Conservation (phyloP, 1,140 invertebrate species). For the Chrysoperla carnea region DNA sequence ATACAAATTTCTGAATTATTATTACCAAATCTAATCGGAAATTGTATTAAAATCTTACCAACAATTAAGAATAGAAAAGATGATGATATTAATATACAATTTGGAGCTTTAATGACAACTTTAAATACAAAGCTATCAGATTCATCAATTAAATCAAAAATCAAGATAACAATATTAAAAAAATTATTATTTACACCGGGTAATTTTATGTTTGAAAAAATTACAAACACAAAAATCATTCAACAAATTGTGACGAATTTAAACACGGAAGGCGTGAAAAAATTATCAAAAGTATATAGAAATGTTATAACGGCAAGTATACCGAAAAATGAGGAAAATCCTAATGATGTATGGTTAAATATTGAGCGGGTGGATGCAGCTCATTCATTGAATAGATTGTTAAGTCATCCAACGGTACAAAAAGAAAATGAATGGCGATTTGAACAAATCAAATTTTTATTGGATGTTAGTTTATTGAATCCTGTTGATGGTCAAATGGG, state of each 20-base stretch:
- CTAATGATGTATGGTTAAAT: conserved; percentile 38
- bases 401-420: conserved; percentile 37
- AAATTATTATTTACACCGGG: conserved; percentile 44
- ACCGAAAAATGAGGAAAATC: conserved; percentile 22
- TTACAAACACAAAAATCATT: conserved; percentile 39
- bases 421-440: conserved; percentile 42
- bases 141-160: conserved; percentile 26
- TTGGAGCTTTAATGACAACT: conserved; percentile 30
- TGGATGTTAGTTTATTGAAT: conserved; percentile 42
- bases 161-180: conserved; percentile 34
- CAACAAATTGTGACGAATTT: conserved; percentile 39
- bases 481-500: conserved; percentile 27
- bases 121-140: conserved; percentile 28
- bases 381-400: conserved; percentile 42
- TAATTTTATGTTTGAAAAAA: conserved; percentile 50
- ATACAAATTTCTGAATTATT: conserved; percentile 13
- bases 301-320: conserved; percentile 33
- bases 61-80: conserved; percentile 26
- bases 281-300: conserved; percentile 35
- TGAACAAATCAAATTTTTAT: conserved; percentile 40
- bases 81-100: conserved; percentile 22
- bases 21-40: conserved; percentile 17
- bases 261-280: conserved; percentile 36
- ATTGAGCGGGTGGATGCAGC: conserved; percentile 43
- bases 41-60: conserved; percentile 29